phyloP scores from a whole-genome alignment of 2,888 invertebrate genomes.

The Trissoscelio sp. region DNA sequence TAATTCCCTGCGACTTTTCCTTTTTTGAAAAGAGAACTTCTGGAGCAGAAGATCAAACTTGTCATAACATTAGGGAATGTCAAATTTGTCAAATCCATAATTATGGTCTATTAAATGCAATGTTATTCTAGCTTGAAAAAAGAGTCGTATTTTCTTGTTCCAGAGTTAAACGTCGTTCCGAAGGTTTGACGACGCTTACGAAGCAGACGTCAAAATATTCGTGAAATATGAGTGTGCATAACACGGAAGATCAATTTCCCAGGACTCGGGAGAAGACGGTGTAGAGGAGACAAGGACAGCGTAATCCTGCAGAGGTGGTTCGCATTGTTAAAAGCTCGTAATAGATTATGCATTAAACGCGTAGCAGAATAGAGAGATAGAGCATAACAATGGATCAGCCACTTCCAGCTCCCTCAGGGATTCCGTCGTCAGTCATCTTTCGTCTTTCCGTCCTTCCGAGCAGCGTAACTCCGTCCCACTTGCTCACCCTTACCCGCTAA shows the following conservation, averaged over 20 bases:
- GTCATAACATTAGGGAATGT: conserved; percentile 21
- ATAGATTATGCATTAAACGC: conserved; percentile 83
- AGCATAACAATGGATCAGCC: conserved; percentile 80
- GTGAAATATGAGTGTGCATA: conserved; percentile 80
- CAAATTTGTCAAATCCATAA: neutral
- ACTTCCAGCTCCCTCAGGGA: conserved; percentile 75
- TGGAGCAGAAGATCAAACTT: neutral
- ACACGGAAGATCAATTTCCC: conserved; percentile 79
- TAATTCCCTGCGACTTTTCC: conserved; percentile 28
- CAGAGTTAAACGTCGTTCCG: conserved; percentile 11
- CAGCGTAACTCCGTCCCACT: conserved; percentile 24
- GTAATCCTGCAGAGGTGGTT: conserved; percentile 72
- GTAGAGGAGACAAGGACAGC: conserved; percentile 68
- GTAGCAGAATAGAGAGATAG: conserved; percentile 79
- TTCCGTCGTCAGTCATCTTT: conserved; percentile 77
- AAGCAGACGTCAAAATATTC: conserved; percentile 80
- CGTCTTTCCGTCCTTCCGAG: conserved; percentile 52
- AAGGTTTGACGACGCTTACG: conserved; percentile 73
- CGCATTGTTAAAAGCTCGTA: conserved; percentile 82
- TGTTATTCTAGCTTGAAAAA: conserved; percentile 25
- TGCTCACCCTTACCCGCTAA: conserved; percentile 38
- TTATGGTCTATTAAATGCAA: neutral
- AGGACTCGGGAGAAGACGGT: conserved; percentile 62
- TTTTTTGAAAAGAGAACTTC: neutral
- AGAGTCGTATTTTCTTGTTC: conserved; percentile 2